Conservation (phyloP, 2,888 invertebrate species). For the Quadriops clusia region DNA sequence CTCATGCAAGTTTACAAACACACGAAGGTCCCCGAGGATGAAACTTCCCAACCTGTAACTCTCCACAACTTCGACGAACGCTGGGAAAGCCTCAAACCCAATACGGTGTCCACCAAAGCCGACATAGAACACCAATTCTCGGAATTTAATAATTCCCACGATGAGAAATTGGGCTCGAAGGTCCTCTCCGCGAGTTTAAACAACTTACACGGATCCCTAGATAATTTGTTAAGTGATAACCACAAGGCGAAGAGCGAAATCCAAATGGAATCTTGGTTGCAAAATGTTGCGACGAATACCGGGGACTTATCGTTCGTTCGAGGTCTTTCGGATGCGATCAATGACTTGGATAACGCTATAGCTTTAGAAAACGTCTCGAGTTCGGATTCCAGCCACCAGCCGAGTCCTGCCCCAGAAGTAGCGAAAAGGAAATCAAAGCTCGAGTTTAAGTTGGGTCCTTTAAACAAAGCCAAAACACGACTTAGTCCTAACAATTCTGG, state of each 20-base stretch:
- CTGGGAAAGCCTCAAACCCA: slow-evolving; percentile 61
- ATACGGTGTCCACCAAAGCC: slow-evolving; percentile 46
- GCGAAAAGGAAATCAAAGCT: slow-evolving; percentile 17
- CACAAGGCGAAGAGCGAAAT: slow-evolving; percentile 8
- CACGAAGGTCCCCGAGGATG: slow-evolving; percentile 20
- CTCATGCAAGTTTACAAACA: slow-evolving; percentile 31
- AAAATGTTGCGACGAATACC: slow-evolving; percentile 46
- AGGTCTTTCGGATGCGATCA: slow-evolving; percentile 51
- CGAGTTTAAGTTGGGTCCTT: slow-evolving; percentile 33
- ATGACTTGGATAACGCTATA: slow-evolving; percentile 50
- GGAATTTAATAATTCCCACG: slow-evolving; percentile 4
- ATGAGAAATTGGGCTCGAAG: slow-evolving; percentile 29
- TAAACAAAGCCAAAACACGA: slow-evolving; percentile 11
- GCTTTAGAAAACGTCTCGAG: slow-evolving; percentile 49
- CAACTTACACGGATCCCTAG: slow-evolving; percentile 59
- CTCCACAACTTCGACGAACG: slow-evolving; percentile 57
- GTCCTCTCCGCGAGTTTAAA: slow-evolving; percentile 42
- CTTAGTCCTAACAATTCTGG: slow-evolving; percentile 1
- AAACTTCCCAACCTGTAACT: slow-evolving; percentile 17
- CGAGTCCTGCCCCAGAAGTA: slow-evolving; percentile 41
- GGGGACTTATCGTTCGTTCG: slow-evolving; percentile 49
- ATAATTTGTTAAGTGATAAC: slow-evolving; percentile 34
- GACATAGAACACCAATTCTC: slow-evolving; percentile 17
- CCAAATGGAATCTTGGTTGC: slow-evolving; percentile 46
- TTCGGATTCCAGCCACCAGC: slow-evolving; percentile 44